Base-by-base conservation (phyloP, 2,113 vertebrate genomes). In the Anser brachyrhynchus region DNA sequence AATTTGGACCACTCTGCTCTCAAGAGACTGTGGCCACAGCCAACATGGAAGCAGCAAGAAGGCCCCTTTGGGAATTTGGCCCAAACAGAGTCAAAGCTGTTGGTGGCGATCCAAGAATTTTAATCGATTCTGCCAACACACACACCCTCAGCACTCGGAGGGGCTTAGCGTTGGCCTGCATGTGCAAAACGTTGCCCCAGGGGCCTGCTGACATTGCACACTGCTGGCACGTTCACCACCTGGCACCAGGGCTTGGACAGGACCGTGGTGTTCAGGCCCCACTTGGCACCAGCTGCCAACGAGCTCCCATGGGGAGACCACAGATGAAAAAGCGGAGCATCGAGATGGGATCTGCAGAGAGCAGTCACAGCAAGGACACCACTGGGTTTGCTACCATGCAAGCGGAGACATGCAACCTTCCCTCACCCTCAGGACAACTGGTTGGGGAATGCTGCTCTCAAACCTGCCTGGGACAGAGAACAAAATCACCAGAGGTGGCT, bases 51-150 rank as follows among this genome's bases (percentile, higher is more conserved):
- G 95, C 93, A 79, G 67, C 2, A 2, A 41, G 76, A 84, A 79
- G 95, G 66, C 84, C 87, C 75, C 51, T 23, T 58, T 17, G 95
- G 91, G 94, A 83, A 58, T 93, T 74, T 55, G 89, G 83, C 75
- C 75, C 84, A 65, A 84, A 74, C 71, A 37, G 55, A 94, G 71
- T 31, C 67, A 62, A 58, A 89, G 49, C 49, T 87, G 43, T 31
- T 95, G 89, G 29, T 74, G 87, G 18, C 0, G 6, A 39, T 79
- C 87, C 95, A 95, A 52, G 81, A 84, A 57, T 22, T 46, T 88
- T 13, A 80, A 89, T 35, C 19, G 80, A 69, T 78, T 31, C 57
- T 92, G 81, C 89, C 87, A 87, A 79, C 78, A 4, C 49, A 55
- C 33, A 49, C 28, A 9, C 57, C 58, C 66, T 39, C 25, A 21